Base-by-base conservation (phyloP, 2,113 vertebrate species). In the Percina caprodes region DNA sequence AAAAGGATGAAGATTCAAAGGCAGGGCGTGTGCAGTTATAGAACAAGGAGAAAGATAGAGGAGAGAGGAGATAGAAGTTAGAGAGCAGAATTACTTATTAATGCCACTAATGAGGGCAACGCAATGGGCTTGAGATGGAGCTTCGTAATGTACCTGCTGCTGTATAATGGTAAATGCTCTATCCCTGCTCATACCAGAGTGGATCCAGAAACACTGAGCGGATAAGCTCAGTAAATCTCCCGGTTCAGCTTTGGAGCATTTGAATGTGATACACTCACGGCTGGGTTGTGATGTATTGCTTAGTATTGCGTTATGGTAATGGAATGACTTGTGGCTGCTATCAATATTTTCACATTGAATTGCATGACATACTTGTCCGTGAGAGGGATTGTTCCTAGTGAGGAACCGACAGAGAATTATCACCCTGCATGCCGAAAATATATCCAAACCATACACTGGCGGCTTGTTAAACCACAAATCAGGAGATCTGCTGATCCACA, bases 41-140 rank as follows among this genome's bases (percentile, higher is more conserved):
- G 87, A 84, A 86, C 86, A 74, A 81, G 85, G 67, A 56, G 70
- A 71, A 71, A 69, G 39, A 39, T 10, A 39, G 39, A 39, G 39
- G 39, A 42, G 39, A 42, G 80, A 59, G 59, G 62, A 78, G 77
- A 85, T 70, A 52, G 56, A 79, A 89, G 84, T 74, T 69, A 33
- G 83, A 83, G 74, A 69, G 82, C 72, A 52, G 77, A 86, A 91
- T 91, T 79, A 91, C 87, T 88, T 93, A 91, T 93, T 90, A 89
- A 90, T 89, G 80, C 54, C 68, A 72, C 88, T 92, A 93, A 93
- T 91, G 92, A 92, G 85, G 85, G 72, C 42, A 55, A 69, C 11
- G 26, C 73, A 82, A 61, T 82, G 48, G 74, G 79, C 80, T 63
- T 46, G 30, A 88, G 65, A 83, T 74, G 69, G 71, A 88, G 77